Base-by-base conservation (phyloP, 2,113 vertebrate species). In the Cyanoderma ruficeps region DNA sequence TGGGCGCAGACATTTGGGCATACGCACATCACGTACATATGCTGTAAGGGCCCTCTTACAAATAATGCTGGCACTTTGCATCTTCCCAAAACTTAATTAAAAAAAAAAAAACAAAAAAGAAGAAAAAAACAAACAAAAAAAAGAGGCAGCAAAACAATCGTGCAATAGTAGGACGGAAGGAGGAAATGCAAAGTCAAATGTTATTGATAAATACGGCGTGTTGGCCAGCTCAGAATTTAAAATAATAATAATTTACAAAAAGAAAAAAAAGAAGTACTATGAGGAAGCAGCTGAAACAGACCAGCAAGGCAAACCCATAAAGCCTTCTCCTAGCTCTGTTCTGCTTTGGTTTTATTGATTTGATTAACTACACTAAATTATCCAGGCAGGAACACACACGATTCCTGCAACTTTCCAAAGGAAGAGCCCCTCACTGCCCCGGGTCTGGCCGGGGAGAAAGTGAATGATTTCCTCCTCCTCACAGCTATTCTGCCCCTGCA, bases 351-450 rank as follows among this genome's bases (percentile, higher is more conserved):
- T 96, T 93, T 86, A 88, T 24, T 80, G 88, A 88, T 93, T 86
- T 85, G 77, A 90, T 83, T 95, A 89, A 90, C 57, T 61, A 79
- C 53, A 81, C 72, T 75, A 37, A 92, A 93, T 92, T 88, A 91
- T 56, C 42, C 81, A 78, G 39, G 55, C 94, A 88, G 87, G 81
- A 93, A 89, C 70, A 91, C 59, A 52, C 56, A 86, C 11, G 35
- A 93, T 59, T 68, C 77, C 91, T 49, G 68, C 74, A 94, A 97
- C 94, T 95, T 95, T 92, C 78, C 17, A 5, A 83, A 87, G 39
- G 52, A 81, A 82, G 63, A 94, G 37, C 91, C 72, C 59, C 60
- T 76, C 85, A 57, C 49, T 67, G 52, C 79, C 87, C 57, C 52
- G 19, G 33, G 42, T 89, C 71, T 70, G 70, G 65, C 76, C 10